A percentile compares a stretch with the other conserved stretches of the same genome.
Conservation (phyloP, 1,140 invertebrate genomes). For the Zaprionus tsacasi region DNA sequence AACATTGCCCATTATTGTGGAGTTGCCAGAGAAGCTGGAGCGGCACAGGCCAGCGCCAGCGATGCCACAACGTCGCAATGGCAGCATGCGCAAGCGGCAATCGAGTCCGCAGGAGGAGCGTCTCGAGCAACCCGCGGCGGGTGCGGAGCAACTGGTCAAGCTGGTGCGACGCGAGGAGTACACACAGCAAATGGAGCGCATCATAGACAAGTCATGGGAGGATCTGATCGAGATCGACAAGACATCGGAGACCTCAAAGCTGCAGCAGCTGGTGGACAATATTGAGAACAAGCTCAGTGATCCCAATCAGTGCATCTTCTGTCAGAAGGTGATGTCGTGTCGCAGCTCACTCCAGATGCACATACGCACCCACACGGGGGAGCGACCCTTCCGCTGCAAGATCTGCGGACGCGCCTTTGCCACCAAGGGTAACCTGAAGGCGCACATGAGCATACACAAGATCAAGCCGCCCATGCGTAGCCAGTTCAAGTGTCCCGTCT, state of each 20-base stretch:
- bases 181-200: slow-evolving; percentile 71
- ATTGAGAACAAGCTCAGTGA: slow-evolving; percentile 98
- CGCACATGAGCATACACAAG: slow-evolving; percentile 99
- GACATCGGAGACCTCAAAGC: slow-evolving; percentile 96
- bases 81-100: slow-evolving; percentile 64
- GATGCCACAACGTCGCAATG: slow-evolving; percentile 50
- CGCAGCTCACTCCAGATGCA: slow-evolving; percentile 99
- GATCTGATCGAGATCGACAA: slow-evolving; percentile 94
- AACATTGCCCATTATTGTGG: not conserved
- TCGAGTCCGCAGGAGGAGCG: slow-evolving; percentile 45
- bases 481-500: slow-evolving; percentile 98
- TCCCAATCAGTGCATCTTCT: slow-evolving; percentile 99
- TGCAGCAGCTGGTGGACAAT: slow-evolving; percentile 97
- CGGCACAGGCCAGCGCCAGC: slow-evolving; percentile 31
- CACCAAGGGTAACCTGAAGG: slow-evolving; percentile 99
- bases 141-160: slow-evolving; percentile 63
- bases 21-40: slow-evolving; percentile 1
- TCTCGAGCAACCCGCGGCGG: slow-evolving; percentile 39
- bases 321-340: slow-evolving; percentile 98
- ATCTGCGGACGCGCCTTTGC: slow-evolving; percentile 98
- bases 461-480: slow-evolving; percentile 96
- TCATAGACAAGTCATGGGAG: slow-evolving; percentile 96
- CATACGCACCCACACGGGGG: slow-evolving; percentile 94
- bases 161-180: slow-evolving; percentile 59
- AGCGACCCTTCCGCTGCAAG: slow-evolving; percentile 98